Percentiles rank a stretch among this genome's conserved stretches.
phyloP scores from a whole-genome alignment of 2,888 invertebrate genomes.

The Synergus itoensis region DNA sequence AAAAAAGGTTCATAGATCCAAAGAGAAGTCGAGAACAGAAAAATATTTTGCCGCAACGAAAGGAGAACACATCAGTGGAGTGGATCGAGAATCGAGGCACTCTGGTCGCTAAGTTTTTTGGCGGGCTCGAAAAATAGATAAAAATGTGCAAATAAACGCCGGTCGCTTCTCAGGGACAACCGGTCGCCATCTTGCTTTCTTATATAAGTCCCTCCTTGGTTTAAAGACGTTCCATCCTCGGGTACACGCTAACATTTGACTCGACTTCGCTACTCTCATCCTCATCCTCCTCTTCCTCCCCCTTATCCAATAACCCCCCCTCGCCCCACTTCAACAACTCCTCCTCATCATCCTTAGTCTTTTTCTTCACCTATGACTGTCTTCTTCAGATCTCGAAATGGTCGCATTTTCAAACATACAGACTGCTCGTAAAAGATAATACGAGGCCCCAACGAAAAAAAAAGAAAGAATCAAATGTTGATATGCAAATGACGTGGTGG shows the following conservation, averaged over 20 bases:
- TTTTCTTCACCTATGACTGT: slow-evolving; percentile 37
- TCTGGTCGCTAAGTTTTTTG: slow-evolving; percentile 54
- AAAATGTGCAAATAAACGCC: slow-evolving; percentile 76
- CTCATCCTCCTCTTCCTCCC: slow-evolving; percentile 33
- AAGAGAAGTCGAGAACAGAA: slow-evolving; percentile 33
- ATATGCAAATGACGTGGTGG: neutral
- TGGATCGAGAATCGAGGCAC: slow-evolving; percentile 51
- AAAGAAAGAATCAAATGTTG: neutral
- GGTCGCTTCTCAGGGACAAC: slow-evolving; percentile 76
- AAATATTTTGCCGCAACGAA: slow-evolving; percentile 44
- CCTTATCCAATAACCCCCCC: slow-evolving; percentile 20
- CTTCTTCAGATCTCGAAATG: slow-evolving; percentile 30
- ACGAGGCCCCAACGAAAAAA: slow-evolving; percentile 43
- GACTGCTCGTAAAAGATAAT: slow-evolving; percentile 44
- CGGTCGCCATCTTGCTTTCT: slow-evolving; percentile 77
- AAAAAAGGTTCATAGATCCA: slow-evolving; percentile 35
- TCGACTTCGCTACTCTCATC: slow-evolving; percentile 22
- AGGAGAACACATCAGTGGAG: slow-evolving; percentile 53
- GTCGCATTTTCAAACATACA: slow-evolving; percentile 39
- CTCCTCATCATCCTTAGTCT: slow-evolving; percentile 20
- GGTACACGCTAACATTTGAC: slow-evolving; percentile 22
- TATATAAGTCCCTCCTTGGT: slow-evolving; percentile 73
- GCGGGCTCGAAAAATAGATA: slow-evolving; percentile 74
- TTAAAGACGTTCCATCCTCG: slow-evolving; percentile 53
- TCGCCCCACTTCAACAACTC: slow-evolving; percentile 19